phyloP scores from a whole-genome alignment of 1,140 invertebrate species.

The Macrobrachium rosenbergii region DNA sequence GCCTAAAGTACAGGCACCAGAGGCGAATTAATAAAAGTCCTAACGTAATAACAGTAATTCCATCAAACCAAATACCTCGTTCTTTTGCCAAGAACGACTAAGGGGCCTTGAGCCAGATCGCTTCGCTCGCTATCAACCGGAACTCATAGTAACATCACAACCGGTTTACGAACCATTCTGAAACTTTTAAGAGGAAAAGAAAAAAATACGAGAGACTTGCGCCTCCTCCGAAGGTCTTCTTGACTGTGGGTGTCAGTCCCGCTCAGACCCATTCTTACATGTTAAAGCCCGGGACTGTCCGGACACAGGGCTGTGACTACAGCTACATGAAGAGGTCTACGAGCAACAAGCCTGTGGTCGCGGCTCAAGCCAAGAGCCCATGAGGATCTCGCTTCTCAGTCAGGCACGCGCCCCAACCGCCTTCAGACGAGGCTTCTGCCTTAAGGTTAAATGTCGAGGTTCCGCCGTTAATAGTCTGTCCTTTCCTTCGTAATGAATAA shows the following conservation, averaged over 20 bases:
- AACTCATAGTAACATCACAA: constrained; percentile 23
- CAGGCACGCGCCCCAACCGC: no score
- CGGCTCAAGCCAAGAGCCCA: no score
- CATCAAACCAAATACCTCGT: constrained; percentile 44
- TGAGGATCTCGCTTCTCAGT: no score
- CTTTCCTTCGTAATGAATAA: no score
- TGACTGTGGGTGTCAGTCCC: constrained; percentile 22
- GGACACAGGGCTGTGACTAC: background rate
- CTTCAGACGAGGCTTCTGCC: no score
- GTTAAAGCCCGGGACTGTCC: constrained; percentile 35
- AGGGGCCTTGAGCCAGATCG: background rate
- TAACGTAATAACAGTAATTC: constrained; percentile 29
- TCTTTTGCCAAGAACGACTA: constrained; percentile 10
- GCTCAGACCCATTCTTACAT: constrained; percentile 38
- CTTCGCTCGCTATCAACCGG: constrained; percentile 37
- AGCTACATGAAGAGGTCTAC: background rate
- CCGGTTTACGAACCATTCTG: constrained; percentile 3
- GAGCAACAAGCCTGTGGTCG: no score
- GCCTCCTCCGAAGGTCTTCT: constrained; percentile 1
- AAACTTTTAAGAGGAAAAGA: constrained; percentile 3
- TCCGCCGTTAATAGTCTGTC: no score
- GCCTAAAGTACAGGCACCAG: background rate
- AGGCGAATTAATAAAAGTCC: constrained; percentile 25
- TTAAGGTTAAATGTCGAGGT: no score
- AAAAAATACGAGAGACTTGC: no score